phyloP scores from a whole-genome alignment of 2,113 vertebrate genomes.

The Apeltes quadracus region DNA sequence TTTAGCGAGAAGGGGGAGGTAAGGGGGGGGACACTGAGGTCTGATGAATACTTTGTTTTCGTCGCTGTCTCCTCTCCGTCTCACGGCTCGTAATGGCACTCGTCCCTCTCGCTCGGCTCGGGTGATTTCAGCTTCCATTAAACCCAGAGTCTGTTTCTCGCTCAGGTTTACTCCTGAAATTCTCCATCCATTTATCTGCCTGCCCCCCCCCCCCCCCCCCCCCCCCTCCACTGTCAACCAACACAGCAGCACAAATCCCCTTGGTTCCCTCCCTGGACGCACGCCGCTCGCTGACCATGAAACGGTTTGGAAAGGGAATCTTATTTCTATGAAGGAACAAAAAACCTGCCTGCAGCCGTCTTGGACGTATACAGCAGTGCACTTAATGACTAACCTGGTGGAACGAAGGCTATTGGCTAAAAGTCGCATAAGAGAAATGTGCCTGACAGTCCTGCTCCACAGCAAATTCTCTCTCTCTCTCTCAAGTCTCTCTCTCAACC shows the following conservation, averaged over 20 bases:
- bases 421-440: slow-evolving; percentile 35
- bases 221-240: slow-evolving; percentile 26
- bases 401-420: slow-evolving; percentile 56
- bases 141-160: background rate
- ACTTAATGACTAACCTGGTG: slow-evolving; percentile 37
- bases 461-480: slow-evolving; percentile 42
- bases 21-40: slow-evolving; percentile 45
- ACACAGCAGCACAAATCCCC: slow-evolving; percentile 24
- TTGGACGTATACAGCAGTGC: background rate
- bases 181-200: slow-evolving; percentile 14
- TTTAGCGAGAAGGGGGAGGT: slow-evolving; percentile 41
- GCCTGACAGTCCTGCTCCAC: slow-evolving; percentile 21
- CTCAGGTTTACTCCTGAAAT: slow-evolving; percentile 32
- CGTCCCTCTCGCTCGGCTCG: slow-evolving; percentile 2
- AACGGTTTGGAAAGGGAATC: slow-evolving; percentile 4
- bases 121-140: slow-evolving; percentile 25
- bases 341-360: slow-evolving; percentile 6
- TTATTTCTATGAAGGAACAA: background rate
- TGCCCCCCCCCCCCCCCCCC: too few relatives aligned
- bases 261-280: background rate
- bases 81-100: background rate
- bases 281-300: background rate
- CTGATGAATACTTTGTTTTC: slow-evolving; percentile 64
- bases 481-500: background rate
- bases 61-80: slow-evolving; percentile 21